Base-by-base conservation (phyloP, 2,888 invertebrate genomes). In the Calameuta idolon region DNA sequence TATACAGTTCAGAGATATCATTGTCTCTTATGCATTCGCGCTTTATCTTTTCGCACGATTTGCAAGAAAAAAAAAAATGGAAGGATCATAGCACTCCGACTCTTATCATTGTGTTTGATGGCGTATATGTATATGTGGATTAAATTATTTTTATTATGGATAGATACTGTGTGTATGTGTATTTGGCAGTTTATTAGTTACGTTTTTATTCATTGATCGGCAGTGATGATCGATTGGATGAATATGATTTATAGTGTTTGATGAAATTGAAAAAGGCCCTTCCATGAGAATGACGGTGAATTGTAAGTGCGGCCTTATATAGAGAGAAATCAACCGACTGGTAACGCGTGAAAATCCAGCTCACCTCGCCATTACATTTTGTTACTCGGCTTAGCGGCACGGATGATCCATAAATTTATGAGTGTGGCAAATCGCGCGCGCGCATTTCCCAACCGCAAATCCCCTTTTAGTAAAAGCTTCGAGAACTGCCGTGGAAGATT, bases 21-120 rank as follows among this genome's bases (percentile, higher is more conserved):
- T 40, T 40, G 15, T 40, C 15, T 40, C 5, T 40, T 1, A 2
- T 5, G 40, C 23, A 23, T 40, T 40, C 15, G 5, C 40, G 82
- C 83, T 86, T 86, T 87, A 87, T 87, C 86, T 87, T 87, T 83
- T 86, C 87, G 81, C 86, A 82, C 85, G 85, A 87, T 87, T 87
- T 87, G 84, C 83, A 82, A 82, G 83, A 83, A 84, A 15, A 23
- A 15, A 23, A 37, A 40, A 23, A 40, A 23, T 40, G 15, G 1
- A 40, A 40, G 40, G 40, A 15, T 4, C 40, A 4, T 40, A 23
- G 2, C 23, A 40, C 23, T 40, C 40, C 23, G 37, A 15, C 37
- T 37, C 15, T 40, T 40, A 5, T 40, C 40, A 23, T 40, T 40
- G 23, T 40, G 0, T 23, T 40, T 15, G 40, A 40, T 23, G 15